Percentiles rank a stretch among this genome's conserved stretches.
Evolutionary conservation across 2,113 vertebrate genomes (phyloP).

Genomic region (Platichthys flesus): DNA sequence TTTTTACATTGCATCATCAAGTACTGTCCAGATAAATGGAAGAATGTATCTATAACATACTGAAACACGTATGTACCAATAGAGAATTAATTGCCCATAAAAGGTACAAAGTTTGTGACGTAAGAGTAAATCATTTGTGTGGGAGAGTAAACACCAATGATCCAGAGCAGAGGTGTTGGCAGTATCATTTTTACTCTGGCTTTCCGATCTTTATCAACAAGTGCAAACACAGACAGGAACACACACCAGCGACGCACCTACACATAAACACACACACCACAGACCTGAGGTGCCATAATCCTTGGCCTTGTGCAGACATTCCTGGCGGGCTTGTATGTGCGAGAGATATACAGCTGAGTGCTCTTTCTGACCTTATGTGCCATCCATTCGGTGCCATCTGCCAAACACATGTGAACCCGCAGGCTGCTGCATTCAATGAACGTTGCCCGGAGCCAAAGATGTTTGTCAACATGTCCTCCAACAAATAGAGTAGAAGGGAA

Average conservation of each 20-base stretch:
- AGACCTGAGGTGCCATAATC: conserved; percentile 52
- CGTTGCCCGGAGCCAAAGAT: conserved; percentile 32
- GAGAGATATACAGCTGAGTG: conserved; percentile 71
- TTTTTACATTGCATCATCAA: not conserved
- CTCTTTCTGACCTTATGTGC: conserved; percentile 68
- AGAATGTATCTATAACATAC: not conserved
- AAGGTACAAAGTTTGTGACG: not conserved
- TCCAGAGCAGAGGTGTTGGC: conserved; percentile 30
- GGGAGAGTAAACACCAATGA: conserved; percentile 34
- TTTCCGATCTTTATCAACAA: conserved; percentile 58
- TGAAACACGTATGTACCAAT: not conserved
- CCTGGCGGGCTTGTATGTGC: conserved; percentile 65
- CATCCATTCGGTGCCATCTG: conserved; percentile 76
- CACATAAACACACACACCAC: conserved; percentile 14
- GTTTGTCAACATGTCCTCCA: conserved; percentile 44
- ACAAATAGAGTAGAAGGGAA: not conserved
- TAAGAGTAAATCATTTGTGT: not conserved
- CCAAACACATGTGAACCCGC: conserved; percentile 67
- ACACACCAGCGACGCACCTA: not conserved
- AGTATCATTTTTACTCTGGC: conserved; percentile 18
- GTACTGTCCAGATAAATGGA: not conserved
- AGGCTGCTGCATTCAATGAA: conserved; percentile 12
- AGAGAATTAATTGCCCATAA: not conserved
- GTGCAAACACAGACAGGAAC: conserved; percentile 8
- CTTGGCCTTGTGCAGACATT: conserved; percentile 70